These are phyloP conservation scores for Planiliza haematocheilus DNA, from an alignment of 2,113 vertebrate species.

Conservation along the genomic window DNA sequence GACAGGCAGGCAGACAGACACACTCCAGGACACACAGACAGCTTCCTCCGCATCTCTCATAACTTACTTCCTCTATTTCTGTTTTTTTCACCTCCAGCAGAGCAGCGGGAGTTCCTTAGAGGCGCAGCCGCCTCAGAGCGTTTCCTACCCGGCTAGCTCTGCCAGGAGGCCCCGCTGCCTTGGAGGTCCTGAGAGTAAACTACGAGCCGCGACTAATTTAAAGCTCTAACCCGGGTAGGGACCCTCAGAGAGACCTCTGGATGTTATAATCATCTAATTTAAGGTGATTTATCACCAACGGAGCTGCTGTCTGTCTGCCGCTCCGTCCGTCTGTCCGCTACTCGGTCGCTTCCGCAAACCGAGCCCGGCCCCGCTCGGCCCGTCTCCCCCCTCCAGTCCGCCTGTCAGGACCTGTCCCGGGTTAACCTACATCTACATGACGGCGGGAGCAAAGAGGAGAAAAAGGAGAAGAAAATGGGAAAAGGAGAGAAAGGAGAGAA, in stretches of 20 bases:
- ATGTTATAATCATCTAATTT: neutral
- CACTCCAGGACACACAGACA: neutral
- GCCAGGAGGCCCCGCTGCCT: slow-evolving; percentile 51
- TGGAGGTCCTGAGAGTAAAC: slow-evolving; percentile 24
- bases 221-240: neutral
- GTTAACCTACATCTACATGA: neutral
- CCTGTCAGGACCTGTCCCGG: neutral
- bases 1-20: slow-evolving; percentile 2
- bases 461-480: neutral
- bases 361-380: slow-evolving; percentile 57
- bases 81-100: slow-evolving; percentile 12
- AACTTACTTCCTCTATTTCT: slow-evolving; percentile 50
- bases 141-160: slow-evolving; percentile 31
- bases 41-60: slow-evolving; percentile 5
- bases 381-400: neutral
- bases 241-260: neutral
- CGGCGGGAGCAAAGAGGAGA: neutral
- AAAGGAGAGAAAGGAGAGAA: slow-evolving; percentile 29
- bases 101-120: slow-evolving; percentile 53
- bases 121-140: slow-evolving; percentile 37
- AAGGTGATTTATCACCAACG: slow-evolving; percentile 17
- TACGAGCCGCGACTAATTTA: neutral
- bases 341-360: slow-evolving; percentile 80
- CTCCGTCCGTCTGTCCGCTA: slow-evolving; percentile 55
- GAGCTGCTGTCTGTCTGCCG: slow-evolving; percentile 50